Evolutionary conservation across 2,888 invertebrate genomes (phyloP), one percentile per base, ranked within the genome.

Genomic region (Chironomus tentans): DNA sequence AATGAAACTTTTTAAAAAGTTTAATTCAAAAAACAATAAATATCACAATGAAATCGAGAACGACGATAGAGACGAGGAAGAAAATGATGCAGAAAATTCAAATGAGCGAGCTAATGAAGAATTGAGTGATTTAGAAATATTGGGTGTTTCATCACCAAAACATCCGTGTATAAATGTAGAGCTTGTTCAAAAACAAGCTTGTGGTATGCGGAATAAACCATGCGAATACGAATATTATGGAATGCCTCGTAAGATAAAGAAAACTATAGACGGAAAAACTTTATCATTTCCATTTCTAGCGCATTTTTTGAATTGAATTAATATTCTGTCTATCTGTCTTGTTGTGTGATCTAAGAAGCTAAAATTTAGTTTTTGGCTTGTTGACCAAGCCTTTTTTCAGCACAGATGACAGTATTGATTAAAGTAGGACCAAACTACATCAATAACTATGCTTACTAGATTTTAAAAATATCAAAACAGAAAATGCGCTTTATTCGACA

Each of bases 121-220:
- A 78, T 83, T 85, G 3, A 81, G 82, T 47, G 82, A 82, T 15
- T 81, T 83, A 2, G 76, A 69, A 38, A 76, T 76, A 47, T 38
- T 76, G 28, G 74, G 74, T 24, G 47, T 74, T 6, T 68, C 74
- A 21, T 18, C 46, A 81, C 83, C 79, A 80, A 82, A 4, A 87
- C 69, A 76, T 69, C 76, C 76, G 18, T 76, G 87, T 79, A 83
- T 82, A 65, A 82, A 84, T 77, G 82, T 85, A 1, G 83, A 83
- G 78, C 81, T 85, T 28, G 84, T 85, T 77, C 87, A 89, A 80
- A 84, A 86, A 70, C 87, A 87, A 5, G 84, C 84, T 71, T 87
- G 87, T 78, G 81, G 76, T 18, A 76, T 76, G 76, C 22, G 76
- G 21, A 76, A 76, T 61, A 68, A 69, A n/a, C 76, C 69, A n/a